Conservation (phyloP, 2,797 vertebrate genomes). For the Trachops cirrhosus region DNA sequence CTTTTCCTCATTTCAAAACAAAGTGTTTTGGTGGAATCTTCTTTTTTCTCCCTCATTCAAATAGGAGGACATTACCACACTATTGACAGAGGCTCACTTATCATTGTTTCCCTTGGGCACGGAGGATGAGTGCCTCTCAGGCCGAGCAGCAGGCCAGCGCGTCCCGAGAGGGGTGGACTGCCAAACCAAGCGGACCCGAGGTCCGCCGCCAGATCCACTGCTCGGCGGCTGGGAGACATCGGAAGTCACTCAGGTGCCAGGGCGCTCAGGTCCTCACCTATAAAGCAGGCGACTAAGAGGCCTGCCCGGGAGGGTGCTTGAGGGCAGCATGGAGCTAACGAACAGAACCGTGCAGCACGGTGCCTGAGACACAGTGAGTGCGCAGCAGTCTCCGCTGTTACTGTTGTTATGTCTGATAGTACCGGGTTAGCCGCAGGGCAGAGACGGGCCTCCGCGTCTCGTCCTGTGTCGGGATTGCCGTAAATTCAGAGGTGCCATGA, state of each 20-base stretch:
- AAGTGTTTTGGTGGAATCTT: background rate
- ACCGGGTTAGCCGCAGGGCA: background rate
- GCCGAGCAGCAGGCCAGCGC: background rate
- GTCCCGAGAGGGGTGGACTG: background rate
- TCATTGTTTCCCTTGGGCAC: background rate
- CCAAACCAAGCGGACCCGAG: background rate
- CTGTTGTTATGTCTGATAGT: background rate
- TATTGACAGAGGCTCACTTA: background rate
- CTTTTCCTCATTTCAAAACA: background rate
- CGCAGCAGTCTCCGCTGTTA: background rate
- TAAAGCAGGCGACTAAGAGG: background rate
- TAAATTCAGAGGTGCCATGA: background rate
- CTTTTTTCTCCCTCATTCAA: background rate
- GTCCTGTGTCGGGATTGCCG: background rate
- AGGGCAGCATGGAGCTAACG: too few species aligned
- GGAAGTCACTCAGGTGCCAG: background rate
- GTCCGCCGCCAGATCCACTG: accelerated
- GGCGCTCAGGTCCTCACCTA: accelerated
- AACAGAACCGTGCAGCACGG: background rate
- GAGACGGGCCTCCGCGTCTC: background rate
- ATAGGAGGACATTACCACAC: background rate
- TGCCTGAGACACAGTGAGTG: too few species aligned
- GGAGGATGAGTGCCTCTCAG: background rate
- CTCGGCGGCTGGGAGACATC: accelerated
- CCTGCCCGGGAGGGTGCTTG: background rate